A percentile compares a stretch with the other conserved stretches of the same genome.
Evolutionary conservation across 2,113 vertebrate species (phyloP).

Genomic region (Silurus meridionalis): DNA sequence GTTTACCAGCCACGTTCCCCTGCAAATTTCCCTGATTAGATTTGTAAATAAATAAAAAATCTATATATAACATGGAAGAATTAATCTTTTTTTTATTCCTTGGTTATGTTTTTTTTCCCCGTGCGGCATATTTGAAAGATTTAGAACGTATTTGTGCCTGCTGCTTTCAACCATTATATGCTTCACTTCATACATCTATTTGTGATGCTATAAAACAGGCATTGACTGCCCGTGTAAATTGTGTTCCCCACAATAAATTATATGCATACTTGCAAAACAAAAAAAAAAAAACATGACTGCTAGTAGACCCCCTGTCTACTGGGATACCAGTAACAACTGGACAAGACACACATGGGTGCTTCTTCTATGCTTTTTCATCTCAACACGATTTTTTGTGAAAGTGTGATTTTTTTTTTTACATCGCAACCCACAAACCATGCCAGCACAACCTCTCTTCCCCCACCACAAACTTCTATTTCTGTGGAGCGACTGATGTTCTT

Average conservation of each 20-base stretch:
- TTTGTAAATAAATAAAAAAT: slow-evolving; percentile 98
- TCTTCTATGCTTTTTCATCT: slow-evolving; percentile 66
- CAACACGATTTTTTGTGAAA: slow-evolving; percentile 65
- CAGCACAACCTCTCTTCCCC: slow-evolving; percentile 14
- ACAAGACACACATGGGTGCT: slow-evolving; percentile 66
- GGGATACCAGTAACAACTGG: slow-evolving; percentile 89
- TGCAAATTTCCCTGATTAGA: slow-evolving; percentile 89
- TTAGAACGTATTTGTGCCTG: slow-evolving; percentile 98
- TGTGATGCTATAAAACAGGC: slow-evolving; percentile 99
- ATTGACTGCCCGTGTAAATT: slow-evolving; percentile 99
- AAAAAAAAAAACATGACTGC: slow-evolving; percentile 90
- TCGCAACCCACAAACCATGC: slow-evolving; percentile 53
- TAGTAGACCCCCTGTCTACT: slow-evolving; percentile 83
- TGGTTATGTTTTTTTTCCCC: slow-evolving; percentile 89
- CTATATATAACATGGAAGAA: slow-evolving; percentile 94
- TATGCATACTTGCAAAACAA: slow-evolving; percentile 97
- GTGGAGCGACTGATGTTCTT: slow-evolving; percentile 60
- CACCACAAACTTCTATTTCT: slow-evolving; percentile 59
- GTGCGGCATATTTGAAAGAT: slow-evolving; percentile 96
- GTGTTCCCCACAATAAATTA: slow-evolving; percentile 99
- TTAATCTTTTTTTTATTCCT: slow-evolving; percentile 99
- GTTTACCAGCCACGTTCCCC: slow-evolving; percentile 62
- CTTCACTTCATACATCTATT: slow-evolving; percentile 99
- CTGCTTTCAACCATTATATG: slow-evolving; percentile 98
- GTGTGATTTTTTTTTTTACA: slow-evolving; percentile 58